Conservation (phyloP, 2,888 invertebrate genomes). For the Gymnosoma rotundatum region DNA sequence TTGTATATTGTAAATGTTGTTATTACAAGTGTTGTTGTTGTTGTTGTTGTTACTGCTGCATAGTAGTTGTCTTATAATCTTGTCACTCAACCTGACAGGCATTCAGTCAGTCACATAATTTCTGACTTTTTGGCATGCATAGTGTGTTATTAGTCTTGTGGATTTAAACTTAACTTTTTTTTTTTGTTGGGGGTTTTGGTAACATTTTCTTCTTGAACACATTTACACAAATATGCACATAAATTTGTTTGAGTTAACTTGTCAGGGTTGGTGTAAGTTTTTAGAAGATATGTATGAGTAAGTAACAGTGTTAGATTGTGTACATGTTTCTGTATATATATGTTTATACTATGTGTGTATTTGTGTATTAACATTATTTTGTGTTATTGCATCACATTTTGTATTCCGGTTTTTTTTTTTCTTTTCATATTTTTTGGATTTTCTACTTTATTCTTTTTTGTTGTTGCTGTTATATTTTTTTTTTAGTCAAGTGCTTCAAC, state of each 20-base stretch:
- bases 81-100: slow-evolving; percentile 67
- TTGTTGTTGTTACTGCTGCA: slow-evolving; percentile 30
- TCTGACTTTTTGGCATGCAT: slow-evolving; percentile 68
- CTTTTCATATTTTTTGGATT: slow-evolving; percentile 21
- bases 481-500: slow-evolving; percentile 43
- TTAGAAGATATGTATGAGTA: slow-evolving; percentile 32
- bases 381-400: slow-evolving; percentile 66
- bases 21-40: slow-evolving; percentile 13
- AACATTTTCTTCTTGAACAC: slow-evolving; percentile 18
- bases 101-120: slow-evolving; percentile 68
- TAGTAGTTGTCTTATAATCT: slow-evolving; percentile 64
- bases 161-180: slow-evolving; percentile 54
- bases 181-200: not conserved
- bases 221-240: slow-evolving; percentile 33
- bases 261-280: slow-evolving; percentile 11
- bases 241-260: slow-evolving; percentile 16
- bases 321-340: not conserved
- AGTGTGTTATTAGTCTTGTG: slow-evolving; percentile 67
- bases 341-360: not conserved
- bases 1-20: slow-evolving; percentile 17
- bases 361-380: slow-evolving; percentile 43
- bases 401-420: slow-evolving; percentile 8
- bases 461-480: not conserved
- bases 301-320: slow-evolving; percentile 28
- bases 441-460: not conserved